Conservation (phyloP, 2,888 invertebrate species). For the Nomada goodeniana region DNA sequence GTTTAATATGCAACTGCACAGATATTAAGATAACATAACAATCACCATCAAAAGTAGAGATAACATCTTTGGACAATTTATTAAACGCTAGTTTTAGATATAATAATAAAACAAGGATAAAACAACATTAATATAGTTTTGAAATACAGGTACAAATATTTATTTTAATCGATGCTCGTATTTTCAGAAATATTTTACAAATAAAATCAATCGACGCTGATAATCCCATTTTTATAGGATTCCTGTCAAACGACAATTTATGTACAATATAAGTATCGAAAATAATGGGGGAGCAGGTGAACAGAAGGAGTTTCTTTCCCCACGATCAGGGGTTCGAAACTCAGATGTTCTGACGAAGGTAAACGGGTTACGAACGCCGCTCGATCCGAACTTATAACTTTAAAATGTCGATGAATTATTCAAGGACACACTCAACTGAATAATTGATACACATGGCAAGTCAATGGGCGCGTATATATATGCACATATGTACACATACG, state of each 20-base stretch:
- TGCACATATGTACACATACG: neutral
- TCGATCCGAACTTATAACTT: constrained; percentile 69
- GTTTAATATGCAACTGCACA: no score
- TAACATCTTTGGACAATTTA: neutral
- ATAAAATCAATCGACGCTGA: neutral
- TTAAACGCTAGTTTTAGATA: neutral
- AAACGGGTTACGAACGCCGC: constrained; percentile 67
- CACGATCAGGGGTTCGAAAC: constrained; percentile 17
- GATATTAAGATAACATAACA: neutral
- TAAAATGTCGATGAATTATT: constrained; percentile 76
- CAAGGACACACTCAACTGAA: constrained; percentile 75
- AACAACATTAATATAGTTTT: no score
- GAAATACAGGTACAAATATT: no score
- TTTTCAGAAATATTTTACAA: neutral
- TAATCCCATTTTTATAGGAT: neutral
- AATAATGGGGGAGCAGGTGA: constrained; percentile 56
- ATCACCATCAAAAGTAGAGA: neutral
- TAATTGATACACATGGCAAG: constrained; percentile 77
- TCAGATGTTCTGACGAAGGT: constrained; percentile 54
- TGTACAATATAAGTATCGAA: constrained; percentile 25
- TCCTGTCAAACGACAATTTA: constrained; percentile 33
- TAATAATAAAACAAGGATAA: no score
- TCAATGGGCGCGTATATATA: constrained; percentile 52
- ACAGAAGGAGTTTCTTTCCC: constrained; percentile 41
- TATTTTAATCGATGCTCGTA: no score